Conservation (phyloP, 2,113 vertebrate species). For the Sorex araneus region DNA sequence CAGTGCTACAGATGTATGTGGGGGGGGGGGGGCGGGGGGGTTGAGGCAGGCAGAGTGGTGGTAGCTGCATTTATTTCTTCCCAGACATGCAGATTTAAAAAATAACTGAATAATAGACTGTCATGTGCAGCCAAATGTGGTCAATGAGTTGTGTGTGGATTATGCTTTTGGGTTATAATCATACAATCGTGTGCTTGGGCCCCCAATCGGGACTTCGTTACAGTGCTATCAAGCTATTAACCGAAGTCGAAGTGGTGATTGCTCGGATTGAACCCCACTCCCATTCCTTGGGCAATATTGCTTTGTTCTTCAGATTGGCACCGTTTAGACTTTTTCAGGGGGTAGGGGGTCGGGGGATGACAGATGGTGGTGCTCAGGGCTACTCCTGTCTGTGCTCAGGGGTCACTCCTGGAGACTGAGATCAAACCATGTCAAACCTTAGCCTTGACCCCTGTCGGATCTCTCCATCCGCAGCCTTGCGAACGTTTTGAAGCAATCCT, state of each 20-base stretch:
- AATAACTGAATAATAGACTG: conserved; percentile 6
- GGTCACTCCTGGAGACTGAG: too few relatives aligned
- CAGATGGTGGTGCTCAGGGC: too few relatives aligned
- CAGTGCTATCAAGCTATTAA: conserved; percentile 43
- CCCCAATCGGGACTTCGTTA: neutral
- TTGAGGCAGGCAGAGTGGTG: too few relatives aligned
- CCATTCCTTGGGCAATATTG: conserved; percentile 2
- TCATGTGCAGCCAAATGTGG: conserved; percentile 45
- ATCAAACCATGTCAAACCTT: too few relatives aligned
- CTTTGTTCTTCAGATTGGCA: neutral
- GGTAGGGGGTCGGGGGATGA: too few relatives aligned
- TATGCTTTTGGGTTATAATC: conserved; percentile 19
- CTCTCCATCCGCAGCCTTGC: too few relatives aligned
- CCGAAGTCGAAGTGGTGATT: conserved; percentile 39
- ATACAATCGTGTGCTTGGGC: neutral
- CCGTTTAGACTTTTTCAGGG: neutral
- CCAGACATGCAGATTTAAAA: too few relatives aligned
- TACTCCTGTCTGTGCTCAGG: too few relatives aligned
- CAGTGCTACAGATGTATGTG: too few relatives aligned
- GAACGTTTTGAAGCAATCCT: neutral
- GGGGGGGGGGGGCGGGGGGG: too few relatives aligned
- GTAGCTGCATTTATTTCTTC: too few relatives aligned
- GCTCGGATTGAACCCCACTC: neutral
- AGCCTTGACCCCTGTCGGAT: too few relatives aligned
- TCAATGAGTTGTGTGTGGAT: conserved; percentile 60